Percentiles rank a stretch among this genome's conserved stretches.
These are phyloP conservation scores for Yasuhikotakia modesta DNA, from an alignment of 2,797 vertebrate species.

Conservation along the genomic window DNA sequence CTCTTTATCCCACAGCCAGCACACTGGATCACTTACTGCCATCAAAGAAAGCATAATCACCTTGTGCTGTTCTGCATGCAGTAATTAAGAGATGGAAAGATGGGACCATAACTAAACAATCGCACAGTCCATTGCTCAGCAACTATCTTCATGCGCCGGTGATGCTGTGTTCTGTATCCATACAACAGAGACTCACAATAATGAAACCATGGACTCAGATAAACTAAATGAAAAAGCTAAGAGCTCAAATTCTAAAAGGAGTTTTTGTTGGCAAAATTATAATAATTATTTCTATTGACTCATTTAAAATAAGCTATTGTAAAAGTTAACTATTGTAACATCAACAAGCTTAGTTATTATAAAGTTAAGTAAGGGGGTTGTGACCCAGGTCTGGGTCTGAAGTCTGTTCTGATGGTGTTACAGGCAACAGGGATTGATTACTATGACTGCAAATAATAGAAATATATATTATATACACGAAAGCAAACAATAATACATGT, in stretches of 20 bases:
- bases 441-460: not conserved
- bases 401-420: not conserved
- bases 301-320: not conserved
- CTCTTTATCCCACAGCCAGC: constrained; percentile 81
- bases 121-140: constrained; percentile 20
- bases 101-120: constrained; percentile 38
- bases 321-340: no score
- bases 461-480: not conserved
- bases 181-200: constrained; percentile 4
- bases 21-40: constrained; percentile 75
- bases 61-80: constrained; percentile 56
- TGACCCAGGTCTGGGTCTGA: not conserved
- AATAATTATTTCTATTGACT: not conserved
- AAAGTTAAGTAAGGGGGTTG: not conserved
- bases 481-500: not conserved
- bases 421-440: not conserved
- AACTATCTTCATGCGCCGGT: constrained; percentile 26
- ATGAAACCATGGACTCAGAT: constrained; percentile 11
- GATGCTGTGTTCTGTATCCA: constrained; percentile 14
- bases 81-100: constrained; percentile 37
- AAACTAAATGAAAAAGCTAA: not conserved
- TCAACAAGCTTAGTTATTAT: not conserved
- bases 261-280: not conserved
- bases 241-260: constrained; percentile 1
- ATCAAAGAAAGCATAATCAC: constrained; percentile 78